phyloP scores from a whole-genome alignment of 2,113 vertebrate genomes.

The Coracopsis vasa region DNA sequence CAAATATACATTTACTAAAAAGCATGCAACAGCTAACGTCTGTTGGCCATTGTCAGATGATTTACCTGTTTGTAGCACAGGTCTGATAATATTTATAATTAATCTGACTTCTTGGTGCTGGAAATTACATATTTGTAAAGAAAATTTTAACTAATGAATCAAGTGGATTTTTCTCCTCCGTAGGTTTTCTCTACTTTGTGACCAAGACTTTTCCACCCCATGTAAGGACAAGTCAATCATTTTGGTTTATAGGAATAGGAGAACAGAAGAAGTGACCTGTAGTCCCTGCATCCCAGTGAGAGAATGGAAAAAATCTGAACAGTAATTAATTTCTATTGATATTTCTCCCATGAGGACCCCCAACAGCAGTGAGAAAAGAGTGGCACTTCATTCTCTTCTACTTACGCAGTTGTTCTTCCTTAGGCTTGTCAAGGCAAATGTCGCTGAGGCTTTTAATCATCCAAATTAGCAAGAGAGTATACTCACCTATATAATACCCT shows the following conservation, averaged over 20 bases:
- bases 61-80: neutral
- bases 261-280: neutral
- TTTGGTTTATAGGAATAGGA: neutral
- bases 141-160: neutral
- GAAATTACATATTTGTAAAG: neutral
- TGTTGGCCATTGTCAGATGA: neutral
- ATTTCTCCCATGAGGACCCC: neutral
- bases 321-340: neutral
- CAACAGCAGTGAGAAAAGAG: neutral
- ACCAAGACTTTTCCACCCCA: neutral
- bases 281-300: neutral
- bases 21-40: neutral
- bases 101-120: neutral
- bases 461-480: neutral
- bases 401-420: neutral
- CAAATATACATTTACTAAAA: slow-evolving; percentile 18
- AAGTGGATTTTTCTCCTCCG: neutral
- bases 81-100: neutral
- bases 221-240: neutral
- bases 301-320: neutral
- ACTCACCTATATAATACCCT: neutral
- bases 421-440: neutral
- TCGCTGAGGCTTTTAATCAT: neutral
- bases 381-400: neutral
- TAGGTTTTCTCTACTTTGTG: neutral